phyloP scores from a whole-genome alignment of 2,888 invertebrate species.

The Digitonthophagus gazella region DNA sequence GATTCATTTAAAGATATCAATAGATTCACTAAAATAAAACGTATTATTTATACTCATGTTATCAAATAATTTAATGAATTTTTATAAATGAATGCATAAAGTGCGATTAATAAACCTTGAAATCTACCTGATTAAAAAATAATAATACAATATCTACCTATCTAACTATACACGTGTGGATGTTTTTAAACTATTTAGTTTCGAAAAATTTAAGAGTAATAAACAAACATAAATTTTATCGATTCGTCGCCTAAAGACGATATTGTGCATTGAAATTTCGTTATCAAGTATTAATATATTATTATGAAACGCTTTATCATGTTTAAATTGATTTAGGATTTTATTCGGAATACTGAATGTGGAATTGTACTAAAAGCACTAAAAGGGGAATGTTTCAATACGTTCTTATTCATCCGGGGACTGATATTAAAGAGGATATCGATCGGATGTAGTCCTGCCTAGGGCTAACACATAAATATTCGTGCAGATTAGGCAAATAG shows the following conservation, averaged over 20 bases:
- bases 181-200: background rate
- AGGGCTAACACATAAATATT: constrained; percentile 26
- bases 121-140: background rate
- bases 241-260: too few species aligned
- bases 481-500: constrained; percentile 29
- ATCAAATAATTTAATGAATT: background rate
- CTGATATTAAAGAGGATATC: background rate
- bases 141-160: background rate
- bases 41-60: background rate
- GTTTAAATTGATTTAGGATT: too few species aligned
- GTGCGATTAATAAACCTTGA: background rate
- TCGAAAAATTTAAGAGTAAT: too few species aligned
- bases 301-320: too few species aligned
- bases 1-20: too few species aligned
- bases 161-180: background rate
- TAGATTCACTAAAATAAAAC: too few species aligned
- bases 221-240: too few species aligned
- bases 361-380: too few species aligned
- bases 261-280: too few species aligned
- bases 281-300: too few species aligned
- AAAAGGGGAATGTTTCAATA: background rate
- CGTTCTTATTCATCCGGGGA: background rate
- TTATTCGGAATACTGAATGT: too few species aligned
- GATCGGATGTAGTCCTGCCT: background rate
- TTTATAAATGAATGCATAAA: background rate